phyloP scores from a whole-genome alignment of 1,140 invertebrate genomes.

The Lethocerus indicus region DNA sequence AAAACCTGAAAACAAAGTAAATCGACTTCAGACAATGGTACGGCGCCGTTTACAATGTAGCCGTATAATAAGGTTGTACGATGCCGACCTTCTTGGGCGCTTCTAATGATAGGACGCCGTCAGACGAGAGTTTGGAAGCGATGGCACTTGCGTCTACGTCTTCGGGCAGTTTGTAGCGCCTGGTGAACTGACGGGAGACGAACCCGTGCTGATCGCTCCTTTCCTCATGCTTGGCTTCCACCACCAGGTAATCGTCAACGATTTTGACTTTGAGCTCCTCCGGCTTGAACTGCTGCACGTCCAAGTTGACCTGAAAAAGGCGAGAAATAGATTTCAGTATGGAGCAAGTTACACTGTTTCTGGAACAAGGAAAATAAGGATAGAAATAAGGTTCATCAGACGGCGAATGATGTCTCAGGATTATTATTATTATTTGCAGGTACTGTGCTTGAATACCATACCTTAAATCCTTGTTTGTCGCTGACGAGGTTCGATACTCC shows the following conservation, averaged over 20 bases:
- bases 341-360: too few species aligned
- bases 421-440: too few species aligned
- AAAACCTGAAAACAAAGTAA: background rate
- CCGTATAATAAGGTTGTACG: constrained; percentile 38
- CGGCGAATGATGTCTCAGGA: too few species aligned
- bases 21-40: constrained; percentile 39
- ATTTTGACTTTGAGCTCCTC: constrained; percentile 63
- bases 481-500: constrained; percentile 2
- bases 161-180: constrained; percentile 41
- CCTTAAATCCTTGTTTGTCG: constrained; percentile 20
- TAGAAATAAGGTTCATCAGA: too few species aligned
- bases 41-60: constrained; percentile 37
- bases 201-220: constrained; percentile 41
- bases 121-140: constrained; percentile 38
- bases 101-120: constrained; percentile 39
- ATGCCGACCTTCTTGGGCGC: constrained; percentile 37
- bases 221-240: constrained; percentile 53
- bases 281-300: constrained; percentile 61
- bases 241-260: constrained; percentile 39
- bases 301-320: constrained; percentile 38
- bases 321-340: too few species aligned
- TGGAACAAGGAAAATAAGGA: too few species aligned
- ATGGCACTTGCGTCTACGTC: constrained; percentile 38
- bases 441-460: too few species aligned
- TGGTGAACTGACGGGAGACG: constrained; percentile 39